Evolutionary conservation across 2,797 vertebrate species (phyloP).

Genomic region (Malacoctenus gilli): DNA sequence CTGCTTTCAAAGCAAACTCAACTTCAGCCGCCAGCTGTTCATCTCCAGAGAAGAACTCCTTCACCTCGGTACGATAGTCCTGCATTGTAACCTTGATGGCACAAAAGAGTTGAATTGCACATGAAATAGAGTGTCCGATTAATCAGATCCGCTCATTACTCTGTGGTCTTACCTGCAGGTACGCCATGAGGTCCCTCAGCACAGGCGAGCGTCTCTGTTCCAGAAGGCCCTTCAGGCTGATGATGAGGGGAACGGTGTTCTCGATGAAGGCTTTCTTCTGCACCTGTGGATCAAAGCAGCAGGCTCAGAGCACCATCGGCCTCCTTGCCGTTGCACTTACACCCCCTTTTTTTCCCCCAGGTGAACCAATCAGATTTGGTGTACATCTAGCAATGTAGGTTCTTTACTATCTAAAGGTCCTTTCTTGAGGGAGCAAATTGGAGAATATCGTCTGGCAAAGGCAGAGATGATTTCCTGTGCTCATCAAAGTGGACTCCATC

Average conservation of each 20-base stretch:
- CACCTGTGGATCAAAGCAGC: slow-evolving; percentile 78
- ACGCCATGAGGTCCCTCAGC: slow-evolving; percentile 90
- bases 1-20: slow-evolving; percentile 90
- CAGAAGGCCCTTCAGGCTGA: slow-evolving; percentile 87
- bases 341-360: no score
- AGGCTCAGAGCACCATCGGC: no score
- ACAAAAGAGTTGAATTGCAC: neutral
- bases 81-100: slow-evolving; percentile 85
- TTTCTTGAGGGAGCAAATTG: no score
- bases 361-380: no score
- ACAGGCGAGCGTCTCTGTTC: slow-evolving; percentile 88
- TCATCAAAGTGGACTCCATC: no score
- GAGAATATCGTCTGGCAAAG: no score
- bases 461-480: no score
- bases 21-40: slow-evolving; percentile 92
- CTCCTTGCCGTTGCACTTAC: no score
- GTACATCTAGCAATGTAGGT: no score
- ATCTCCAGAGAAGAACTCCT: slow-evolving; percentile 89
- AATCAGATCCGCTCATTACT: no score
- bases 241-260: slow-evolving; percentile 91
- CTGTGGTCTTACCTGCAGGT: slow-evolving; percentile 74
- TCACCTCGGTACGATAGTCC: slow-evolving; percentile 90
- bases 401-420: no score
- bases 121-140: neutral
- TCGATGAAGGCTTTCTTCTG: slow-evolving; percentile 94